Evolutionary conservation across 2,888 invertebrate genomes (phyloP).

Genomic region (Chloroclystis v-ata): DNA sequence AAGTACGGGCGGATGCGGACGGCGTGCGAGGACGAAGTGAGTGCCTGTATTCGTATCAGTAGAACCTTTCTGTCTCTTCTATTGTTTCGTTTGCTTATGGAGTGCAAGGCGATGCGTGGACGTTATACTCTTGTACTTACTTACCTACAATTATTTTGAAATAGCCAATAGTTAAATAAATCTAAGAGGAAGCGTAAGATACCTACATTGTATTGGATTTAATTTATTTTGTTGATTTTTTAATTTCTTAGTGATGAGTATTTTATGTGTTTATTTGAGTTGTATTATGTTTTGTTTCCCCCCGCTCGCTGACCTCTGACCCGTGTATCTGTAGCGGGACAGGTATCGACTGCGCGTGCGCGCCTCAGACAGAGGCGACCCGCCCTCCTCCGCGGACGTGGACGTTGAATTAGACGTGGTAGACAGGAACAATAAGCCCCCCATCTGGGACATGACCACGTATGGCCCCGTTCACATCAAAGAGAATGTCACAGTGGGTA

Average conservation of each 20-base stretch:
- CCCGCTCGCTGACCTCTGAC: constrained; percentile 84
- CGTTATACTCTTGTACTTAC: constrained; percentile 37
- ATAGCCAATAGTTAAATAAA: constrained; percentile 42
- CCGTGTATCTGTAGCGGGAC: constrained; percentile 93
- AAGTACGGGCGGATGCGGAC: constrained; percentile 57
- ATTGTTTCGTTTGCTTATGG: constrained; percentile 70
- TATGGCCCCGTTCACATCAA: constrained; percentile 98
- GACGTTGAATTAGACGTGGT: constrained; percentile 99
- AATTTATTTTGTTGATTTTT: constrained; percentile 56
- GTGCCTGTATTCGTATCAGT: constrained; percentile 43
- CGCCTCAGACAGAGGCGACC: constrained; percentile 96
- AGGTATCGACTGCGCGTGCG: constrained; percentile 97
- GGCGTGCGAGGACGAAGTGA: constrained; percentile 48
- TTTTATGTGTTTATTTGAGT: constrained; percentile 76
- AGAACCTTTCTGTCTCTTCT: constrained; percentile 51
- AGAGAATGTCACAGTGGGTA: constrained; percentile 99
- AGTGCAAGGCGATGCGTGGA: constrained; percentile 62
- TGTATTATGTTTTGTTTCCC: constrained; percentile 80
- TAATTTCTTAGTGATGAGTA: constrained; percentile 73
- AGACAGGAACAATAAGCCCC: constrained; percentile 98
- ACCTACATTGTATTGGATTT: constrained; percentile 30
- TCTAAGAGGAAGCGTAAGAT: constrained; percentile 51
- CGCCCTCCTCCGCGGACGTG: constrained; percentile 95
- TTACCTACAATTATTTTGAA: constrained; percentile 34
- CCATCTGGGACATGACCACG: constrained; percentile 95